Conservation (phyloP, 1,140 invertebrate species). For the Sycophaga agraensis region DNA sequence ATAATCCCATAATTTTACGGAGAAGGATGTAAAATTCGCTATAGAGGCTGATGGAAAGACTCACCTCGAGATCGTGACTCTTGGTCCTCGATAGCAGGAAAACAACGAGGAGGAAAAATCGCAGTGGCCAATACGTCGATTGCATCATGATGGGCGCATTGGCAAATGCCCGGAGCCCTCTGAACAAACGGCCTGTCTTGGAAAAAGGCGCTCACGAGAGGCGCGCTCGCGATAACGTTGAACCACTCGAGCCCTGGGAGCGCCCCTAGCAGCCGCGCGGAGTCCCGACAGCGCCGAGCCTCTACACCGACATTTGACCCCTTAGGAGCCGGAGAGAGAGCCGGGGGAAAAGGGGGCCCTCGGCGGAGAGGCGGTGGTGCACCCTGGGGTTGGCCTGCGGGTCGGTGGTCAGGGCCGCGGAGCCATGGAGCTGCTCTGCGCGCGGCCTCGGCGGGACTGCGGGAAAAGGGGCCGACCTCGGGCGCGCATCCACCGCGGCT, state of each 20-base stretch:
- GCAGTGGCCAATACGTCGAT: slow-evolving; percentile 1
- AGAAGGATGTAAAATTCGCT: background rate
- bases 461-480: too few relatives aligned
- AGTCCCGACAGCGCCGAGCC: background rate
- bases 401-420: background rate
- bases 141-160: background rate
- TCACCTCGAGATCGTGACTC: slow-evolving; percentile 10
- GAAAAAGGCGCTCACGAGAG: too few relatives aligned
- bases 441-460: too few relatives aligned
- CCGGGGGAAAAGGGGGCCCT: too few relatives aligned
- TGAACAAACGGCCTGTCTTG: too few relatives aligned
- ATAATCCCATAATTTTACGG: background rate
- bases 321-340: background rate
- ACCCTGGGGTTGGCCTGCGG: too few relatives aligned
- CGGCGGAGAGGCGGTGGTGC: too few relatives aligned
- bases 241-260: too few relatives aligned
- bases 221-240: too few relatives aligned
- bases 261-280: too few relatives aligned
- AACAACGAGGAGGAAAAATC: slow-evolving; percentile 3
- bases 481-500: background rate
- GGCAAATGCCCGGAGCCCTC: too few relatives aligned
- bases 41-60: background rate
- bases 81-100: slow-evolving; percentile 7
- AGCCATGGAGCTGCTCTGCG: background rate
- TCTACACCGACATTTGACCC: too few relatives aligned